Conservation (phyloP, 2,797 vertebrate species). For the Artibeus jamaicensis region DNA sequence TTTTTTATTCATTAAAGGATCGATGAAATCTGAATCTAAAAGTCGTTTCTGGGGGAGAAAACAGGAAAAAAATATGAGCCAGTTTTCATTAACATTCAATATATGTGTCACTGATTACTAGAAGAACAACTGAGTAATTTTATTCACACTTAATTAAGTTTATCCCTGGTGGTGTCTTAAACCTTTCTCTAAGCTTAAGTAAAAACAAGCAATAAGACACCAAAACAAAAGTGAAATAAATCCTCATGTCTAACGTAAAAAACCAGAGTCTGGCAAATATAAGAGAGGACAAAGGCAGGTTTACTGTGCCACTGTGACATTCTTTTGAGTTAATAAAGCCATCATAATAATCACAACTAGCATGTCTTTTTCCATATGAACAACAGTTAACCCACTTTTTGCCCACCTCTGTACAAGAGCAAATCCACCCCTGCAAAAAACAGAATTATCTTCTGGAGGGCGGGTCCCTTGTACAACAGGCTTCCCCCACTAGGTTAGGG, state of each 20-base stretch:
- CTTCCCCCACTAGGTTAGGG: neutral
- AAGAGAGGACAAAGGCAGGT: neutral
- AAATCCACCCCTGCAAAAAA: neutral
- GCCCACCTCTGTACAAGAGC: neutral
- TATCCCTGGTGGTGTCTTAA: neutral
- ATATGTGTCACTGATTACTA: neutral
- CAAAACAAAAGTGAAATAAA: neutral
- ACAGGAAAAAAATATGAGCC: neutral
- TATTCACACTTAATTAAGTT: conserved; percentile 32
- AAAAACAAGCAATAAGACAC: neutral
- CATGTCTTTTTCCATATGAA: neutral
- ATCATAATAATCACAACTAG: neutral
- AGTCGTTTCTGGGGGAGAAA: conserved; percentile 85
- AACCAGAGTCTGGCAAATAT: neutral
- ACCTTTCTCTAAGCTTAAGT: neutral
- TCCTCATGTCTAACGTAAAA: conserved; percentile 9
- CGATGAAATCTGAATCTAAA: conserved; percentile 86
- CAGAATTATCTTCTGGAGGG: neutral
- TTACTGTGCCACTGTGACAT: neutral
- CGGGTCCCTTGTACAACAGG: neutral
- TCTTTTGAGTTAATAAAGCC: neutral
- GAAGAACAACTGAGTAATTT: neutral
- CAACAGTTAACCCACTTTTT: neutral
- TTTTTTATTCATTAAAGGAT: conserved; percentile 91
- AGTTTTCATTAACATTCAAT: neutral